Percentiles rank a stretch among this genome's conserved stretches.
phyloP scores from a whole-genome alignment of 1,140 invertebrate species.

The Pristionchus pacificus region DNA sequence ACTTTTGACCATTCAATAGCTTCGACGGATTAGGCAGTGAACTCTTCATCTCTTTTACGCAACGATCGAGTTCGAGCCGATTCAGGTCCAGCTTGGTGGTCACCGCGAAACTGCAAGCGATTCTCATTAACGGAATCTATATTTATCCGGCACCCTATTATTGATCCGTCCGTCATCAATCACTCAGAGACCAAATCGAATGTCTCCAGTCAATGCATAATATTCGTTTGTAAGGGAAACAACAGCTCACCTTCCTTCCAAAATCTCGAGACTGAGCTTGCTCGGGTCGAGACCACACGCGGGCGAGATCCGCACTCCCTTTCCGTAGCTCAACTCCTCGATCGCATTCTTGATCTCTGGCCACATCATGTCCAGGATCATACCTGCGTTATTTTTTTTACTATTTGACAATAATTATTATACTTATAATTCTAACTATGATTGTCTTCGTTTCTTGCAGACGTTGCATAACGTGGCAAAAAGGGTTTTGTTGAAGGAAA shows the following conservation, averaged over 20 bases:
- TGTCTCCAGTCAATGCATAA: no score
- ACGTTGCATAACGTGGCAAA: no score
- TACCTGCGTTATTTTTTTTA: conserved; percentile 38
- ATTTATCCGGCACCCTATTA: no score
- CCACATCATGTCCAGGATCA: conserved; percentile 56
- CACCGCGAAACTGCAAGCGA: conserved; percentile 45
- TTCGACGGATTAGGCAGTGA: conserved; percentile 51
- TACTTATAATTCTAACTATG: not conserved
- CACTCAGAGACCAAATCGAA: no score
- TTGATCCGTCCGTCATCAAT: conserved; percentile 35
- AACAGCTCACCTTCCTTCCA: not conserved
- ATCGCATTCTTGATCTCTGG: conserved; percentile 48
- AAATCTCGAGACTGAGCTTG: conserved; percentile 23
- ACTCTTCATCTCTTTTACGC: conserved; percentile 45
- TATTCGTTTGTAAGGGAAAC: not conserved
- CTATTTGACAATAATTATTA: no score
- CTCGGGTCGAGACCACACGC: conserved; percentile 50
- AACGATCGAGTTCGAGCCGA: conserved; percentile 34
- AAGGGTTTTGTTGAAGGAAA: not conserved
- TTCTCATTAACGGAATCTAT: conserved; percentile 32
- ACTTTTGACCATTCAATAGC: conserved; percentile 27
- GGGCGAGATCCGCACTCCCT: conserved; percentile 45
- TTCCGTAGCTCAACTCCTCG: conserved; percentile 46
- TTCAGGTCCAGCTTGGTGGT: conserved; percentile 28
- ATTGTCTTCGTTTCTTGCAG: no score